Conservation (phyloP, 30 jellyfish, hydroid and myxozoan species). For the Aurelia sp. region DNA sequence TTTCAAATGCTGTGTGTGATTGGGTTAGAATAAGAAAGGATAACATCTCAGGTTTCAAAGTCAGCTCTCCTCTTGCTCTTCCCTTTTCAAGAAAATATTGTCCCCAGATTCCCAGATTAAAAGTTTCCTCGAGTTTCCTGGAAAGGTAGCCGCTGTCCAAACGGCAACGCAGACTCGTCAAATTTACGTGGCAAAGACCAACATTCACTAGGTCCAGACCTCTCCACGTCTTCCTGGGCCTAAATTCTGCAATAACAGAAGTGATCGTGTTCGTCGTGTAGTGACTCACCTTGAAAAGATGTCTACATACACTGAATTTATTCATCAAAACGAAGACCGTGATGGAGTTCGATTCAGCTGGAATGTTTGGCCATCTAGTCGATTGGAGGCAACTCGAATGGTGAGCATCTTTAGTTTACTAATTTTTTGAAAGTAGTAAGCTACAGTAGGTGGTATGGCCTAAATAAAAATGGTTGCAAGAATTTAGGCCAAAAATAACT, state of each 20-base stretch:
- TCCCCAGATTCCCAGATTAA: too few relatives aligned
- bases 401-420: conserved; percentile 67
- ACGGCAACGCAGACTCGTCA: neutral
- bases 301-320: conserved; percentile 94
- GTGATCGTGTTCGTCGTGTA: too few relatives aligned
- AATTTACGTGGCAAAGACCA: conserved; percentile 58
- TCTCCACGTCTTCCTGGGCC: conserved; percentile 36
- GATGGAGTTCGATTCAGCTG: conserved; percentile 99
- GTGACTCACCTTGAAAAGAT: conserved; percentile 15
- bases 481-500: too few relatives aligned
- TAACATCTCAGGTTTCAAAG: too few relatives aligned
- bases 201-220: conserved; percentile 27
- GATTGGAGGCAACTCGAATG: conserved; percentile 98
- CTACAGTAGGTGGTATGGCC: too few relatives aligned
- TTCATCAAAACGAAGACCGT: conserved; percentile 98
- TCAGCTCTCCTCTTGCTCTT: too few relatives aligned
- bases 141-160: conserved; percentile 1
- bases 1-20: too few relatives aligned
- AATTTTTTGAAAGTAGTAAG: too few relatives aligned
- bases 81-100: too few relatives aligned
- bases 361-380: conserved; percentile 99
- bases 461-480: too few relatives aligned
- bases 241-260: neutral
- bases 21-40: too few relatives aligned
- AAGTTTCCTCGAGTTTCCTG: too few relatives aligned